These are phyloP conservation scores for Galagoides demidoff DNA, from an alignment of 2,797 vertebrate species.

Conservation along the genomic window DNA sequence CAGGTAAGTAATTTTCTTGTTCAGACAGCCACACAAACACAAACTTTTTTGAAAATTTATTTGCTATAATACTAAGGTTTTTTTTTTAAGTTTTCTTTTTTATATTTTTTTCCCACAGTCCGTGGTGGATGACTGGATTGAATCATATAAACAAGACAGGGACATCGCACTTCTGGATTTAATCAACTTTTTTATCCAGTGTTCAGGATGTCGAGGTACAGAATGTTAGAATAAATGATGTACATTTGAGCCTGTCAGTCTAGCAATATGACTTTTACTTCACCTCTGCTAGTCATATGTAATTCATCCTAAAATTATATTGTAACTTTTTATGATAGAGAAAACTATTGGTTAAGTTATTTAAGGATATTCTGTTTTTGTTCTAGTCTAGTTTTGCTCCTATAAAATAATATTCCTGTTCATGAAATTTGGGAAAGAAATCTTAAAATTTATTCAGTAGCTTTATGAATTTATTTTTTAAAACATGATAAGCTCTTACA, in stretches of 20 bases:
- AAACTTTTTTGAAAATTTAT: constrained; percentile 28
- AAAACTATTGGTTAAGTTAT: constrained; percentile 36
- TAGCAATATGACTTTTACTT: constrained; percentile 55
- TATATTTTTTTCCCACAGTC: constrained; percentile 88
- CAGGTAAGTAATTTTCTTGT: constrained; percentile 68
- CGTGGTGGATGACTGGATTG: constrained; percentile 99
- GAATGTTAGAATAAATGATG: constrained; percentile 80
- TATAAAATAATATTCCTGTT: constrained; percentile 33
- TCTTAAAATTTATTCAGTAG: constrained; percentile 18
- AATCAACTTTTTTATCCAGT: constrained; percentile 99
- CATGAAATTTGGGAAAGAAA: constrained; percentile 2
- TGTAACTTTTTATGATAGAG: constrained; percentile 69
- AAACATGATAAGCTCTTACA: background rate
- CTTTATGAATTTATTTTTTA: constrained; percentile 47
- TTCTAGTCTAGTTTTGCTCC: constrained; percentile 33
- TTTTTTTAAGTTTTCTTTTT: constrained; percentile 81
- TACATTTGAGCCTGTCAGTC: constrained; percentile 60
- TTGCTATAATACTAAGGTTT: constrained; percentile 26
- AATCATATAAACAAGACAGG: constrained; percentile 99
- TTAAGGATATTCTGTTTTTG: constrained; percentile 25
- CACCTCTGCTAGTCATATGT: constrained; percentile 64
- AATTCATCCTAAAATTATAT: constrained; percentile 56
- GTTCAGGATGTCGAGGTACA: constrained; percentile 99
- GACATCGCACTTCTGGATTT: constrained; percentile 98
- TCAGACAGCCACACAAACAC: constrained; percentile 32